Evolutionary conservation across 2,888 invertebrate species (phyloP).

Genomic region (Actias luna): DNA sequence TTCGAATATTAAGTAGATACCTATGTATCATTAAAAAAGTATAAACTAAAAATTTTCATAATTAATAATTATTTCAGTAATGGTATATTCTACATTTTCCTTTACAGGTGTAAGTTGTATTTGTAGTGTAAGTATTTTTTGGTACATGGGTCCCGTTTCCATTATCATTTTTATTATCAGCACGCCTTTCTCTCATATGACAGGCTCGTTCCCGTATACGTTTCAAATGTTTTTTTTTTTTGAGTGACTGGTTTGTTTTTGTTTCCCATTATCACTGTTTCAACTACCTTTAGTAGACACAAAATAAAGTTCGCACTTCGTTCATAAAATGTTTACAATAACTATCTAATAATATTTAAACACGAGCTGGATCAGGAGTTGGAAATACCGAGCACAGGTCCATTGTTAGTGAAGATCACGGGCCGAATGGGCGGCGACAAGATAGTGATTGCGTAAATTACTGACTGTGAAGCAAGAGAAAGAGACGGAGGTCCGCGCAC

Average conservation of each 20-base stretch:
- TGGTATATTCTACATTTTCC: no score
- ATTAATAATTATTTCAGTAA: no score
- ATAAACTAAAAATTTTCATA: no score
- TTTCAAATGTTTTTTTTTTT: not conserved
- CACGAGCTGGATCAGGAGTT: not conserved
- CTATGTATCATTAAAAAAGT: no score
- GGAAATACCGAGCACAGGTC: not conserved
- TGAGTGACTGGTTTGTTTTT: not conserved
- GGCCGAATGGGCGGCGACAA: not conserved
- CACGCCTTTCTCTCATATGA: no score
- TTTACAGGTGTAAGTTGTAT: no score
- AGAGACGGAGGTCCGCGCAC: no score
- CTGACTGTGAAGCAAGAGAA: not conserved
- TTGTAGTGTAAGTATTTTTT: no score
- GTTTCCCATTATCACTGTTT: not conserved
- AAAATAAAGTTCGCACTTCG: not conserved
- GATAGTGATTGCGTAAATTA: not conserved
- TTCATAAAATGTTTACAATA: not conserved
- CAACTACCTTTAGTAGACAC: not conserved
- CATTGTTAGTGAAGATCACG: not conserved
- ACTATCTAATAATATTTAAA: not conserved
- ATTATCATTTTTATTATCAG: no score
- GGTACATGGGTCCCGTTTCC: no score
- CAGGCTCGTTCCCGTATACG: not conserved
- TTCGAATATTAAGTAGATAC: no score